These are phyloP conservation scores for Molothrus ater DNA, from an alignment of 2,797 vertebrate species.

Conservation along the genomic window DNA sequence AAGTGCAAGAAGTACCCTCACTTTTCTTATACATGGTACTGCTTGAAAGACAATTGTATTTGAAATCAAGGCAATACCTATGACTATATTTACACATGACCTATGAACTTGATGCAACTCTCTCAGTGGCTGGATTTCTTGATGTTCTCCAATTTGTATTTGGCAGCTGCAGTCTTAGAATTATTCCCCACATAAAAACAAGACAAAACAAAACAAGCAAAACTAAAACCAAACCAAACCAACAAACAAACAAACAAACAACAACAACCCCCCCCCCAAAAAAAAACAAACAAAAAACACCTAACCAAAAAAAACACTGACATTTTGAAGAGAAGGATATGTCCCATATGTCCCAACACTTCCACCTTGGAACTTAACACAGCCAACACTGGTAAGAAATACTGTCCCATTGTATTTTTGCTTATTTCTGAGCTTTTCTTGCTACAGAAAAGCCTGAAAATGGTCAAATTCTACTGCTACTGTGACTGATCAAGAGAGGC, in stretches of 20 bases:
- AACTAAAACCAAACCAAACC: background rate
- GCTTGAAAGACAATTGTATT: background rate
- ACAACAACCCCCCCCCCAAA: too few species aligned
- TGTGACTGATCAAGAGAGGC: background rate
- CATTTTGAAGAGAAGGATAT: background rate
- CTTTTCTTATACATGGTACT: background rate
- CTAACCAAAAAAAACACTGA: background rate
- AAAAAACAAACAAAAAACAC: background rate
- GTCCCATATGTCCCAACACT: background rate
- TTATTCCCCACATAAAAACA: background rate
- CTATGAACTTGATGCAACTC: background rate
- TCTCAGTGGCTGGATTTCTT: background rate
- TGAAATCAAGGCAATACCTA: background rate
- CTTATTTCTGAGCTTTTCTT: background rate
- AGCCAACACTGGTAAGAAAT: accelerated
- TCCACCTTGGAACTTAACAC: background rate
- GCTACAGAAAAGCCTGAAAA: background rate
- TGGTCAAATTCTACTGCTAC: background rate
- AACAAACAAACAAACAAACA: too few species aligned
- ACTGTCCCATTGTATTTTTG: background rate
- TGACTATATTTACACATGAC: background rate
- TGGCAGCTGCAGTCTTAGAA: background rate
- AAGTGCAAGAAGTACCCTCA: background rate
- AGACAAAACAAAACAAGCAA: background rate
- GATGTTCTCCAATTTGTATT: background rate